Percentiles rank a stretch among this genome's conserved stretches.
Conservation (phyloP, 2,113 vertebrate genomes). For the Acanthochromis polyacanthus region DNA sequence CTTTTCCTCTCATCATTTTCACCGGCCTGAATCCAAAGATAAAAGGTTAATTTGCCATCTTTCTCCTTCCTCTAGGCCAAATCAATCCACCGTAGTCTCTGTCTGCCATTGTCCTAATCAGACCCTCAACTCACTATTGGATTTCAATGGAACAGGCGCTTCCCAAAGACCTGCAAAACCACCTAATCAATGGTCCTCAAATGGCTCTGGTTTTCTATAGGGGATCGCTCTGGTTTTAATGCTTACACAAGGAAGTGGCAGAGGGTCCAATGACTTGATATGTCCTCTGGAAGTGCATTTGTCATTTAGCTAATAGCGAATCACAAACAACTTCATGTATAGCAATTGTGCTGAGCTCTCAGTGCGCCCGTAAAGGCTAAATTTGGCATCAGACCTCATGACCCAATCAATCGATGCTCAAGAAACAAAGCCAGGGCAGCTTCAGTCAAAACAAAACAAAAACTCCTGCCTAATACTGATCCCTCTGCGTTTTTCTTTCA, state of each 20-base stretch:
- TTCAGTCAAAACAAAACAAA: neutral
- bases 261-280: slow-evolving; percentile 51
- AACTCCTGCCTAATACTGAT: neutral
- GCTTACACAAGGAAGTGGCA: slow-evolving; percentile 55
- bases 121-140: slow-evolving; percentile 71
- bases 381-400: slow-evolving; percentile 10
- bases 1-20: slow-evolving; percentile 24
- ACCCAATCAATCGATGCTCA: neutral
- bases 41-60: slow-evolving; percentile 76
- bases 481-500: slow-evolving; percentile 8
- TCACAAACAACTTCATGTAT: slow-evolving; percentile 38
- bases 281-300: slow-evolving; percentile 65
- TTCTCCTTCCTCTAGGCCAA: slow-evolving; percentile 68
- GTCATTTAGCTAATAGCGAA: slow-evolving; percentile 49
- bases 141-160: slow-evolving; percentile 75
- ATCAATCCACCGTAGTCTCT: slow-evolving; percentile 70
- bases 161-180: slow-evolving; percentile 70
- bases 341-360: slow-evolving; percentile 5
- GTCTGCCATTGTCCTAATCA: slow-evolving; percentile 78
- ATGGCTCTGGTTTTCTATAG: slow-evolving; percentile 60
- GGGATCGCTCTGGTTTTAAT: slow-evolving; percentile 57
- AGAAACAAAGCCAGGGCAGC: slow-evolving; percentile 17
- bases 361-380: neutral
- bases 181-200: slow-evolving; percentile 70
- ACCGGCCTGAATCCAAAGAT: slow-evolving; percentile 59